Evolutionary conservation across 2,797 vertebrate genomes (phyloP), one percentile per base, ranked within the genome.

Genomic region (Harpagifer antarcticus): DNA sequence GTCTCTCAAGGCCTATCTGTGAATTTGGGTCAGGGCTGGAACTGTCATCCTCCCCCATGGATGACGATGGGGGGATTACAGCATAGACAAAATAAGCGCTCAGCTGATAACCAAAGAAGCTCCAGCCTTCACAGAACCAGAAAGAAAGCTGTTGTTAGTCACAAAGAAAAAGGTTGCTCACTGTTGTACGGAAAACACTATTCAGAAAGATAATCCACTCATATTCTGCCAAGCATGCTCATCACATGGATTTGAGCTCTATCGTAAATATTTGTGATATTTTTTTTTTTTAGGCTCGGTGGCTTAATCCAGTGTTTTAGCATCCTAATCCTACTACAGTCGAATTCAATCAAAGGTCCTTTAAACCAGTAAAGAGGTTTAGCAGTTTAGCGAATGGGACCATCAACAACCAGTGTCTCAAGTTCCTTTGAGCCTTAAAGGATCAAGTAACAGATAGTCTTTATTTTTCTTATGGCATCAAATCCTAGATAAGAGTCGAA

Each of bases 81-180:
- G 65, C 85, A 76, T 63, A 92, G 91, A 90, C 89, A 88, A 92
- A 92, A 93, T 92, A 92, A 90, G 67, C n/a, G 52, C 82, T 83
- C 76, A 67, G 74, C 87, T 82, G 83, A 85, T 87, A 87, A 86
- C 74, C 50, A 42, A 53, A 59, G 62, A 79, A 74, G 16, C 52
- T 52, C 76, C 64, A 53, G 16, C 73, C 81, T 14, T 78, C 69
- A 57, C 14, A 3, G 57, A 47, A 72, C 54, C 73, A 88, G 50
- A 78, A 66, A 84, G 50, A 79, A 16, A 68, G 56, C 74, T 27
- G 53, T 73, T 72, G 73, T 76, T 48, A 15, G 54, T 16, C 55
- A 62, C 45, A 84, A 83, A 86, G 62, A 27, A 74, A 78, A 84
- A 74, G 67, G 67, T 68, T 72, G 73, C 48, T 78, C 61, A 65